Conservation (phyloP, 2,797 vertebrate genomes). For the Halcyon chelicuti region DNA sequence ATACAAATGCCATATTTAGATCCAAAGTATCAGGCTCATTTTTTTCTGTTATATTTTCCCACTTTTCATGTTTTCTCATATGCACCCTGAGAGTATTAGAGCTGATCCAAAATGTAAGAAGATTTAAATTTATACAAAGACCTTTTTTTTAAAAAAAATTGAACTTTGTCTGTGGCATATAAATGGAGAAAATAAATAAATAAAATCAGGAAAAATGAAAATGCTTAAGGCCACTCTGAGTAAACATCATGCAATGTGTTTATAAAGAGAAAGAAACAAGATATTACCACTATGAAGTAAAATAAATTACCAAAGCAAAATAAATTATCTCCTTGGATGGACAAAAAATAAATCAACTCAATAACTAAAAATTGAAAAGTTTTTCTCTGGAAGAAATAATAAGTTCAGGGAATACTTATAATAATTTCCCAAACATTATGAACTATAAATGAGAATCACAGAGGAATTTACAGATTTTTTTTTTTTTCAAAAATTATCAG, state of each 20-base stretch:
- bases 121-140: not conserved
- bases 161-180: not conserved
- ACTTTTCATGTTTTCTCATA: not conserved
- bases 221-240: not conserved
- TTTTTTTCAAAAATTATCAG: not conserved
- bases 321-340: not conserved
- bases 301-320: conserved; percentile 30
- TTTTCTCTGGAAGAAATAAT: not conserved
- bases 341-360: not conserved
- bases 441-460: not conserved
- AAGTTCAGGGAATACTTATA: not conserved
- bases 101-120: not conserved
- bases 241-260: not conserved
- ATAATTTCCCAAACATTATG: not conserved
- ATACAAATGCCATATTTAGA: not conserved
- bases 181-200: not conserved
- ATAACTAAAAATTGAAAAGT: not conserved
- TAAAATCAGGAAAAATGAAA: conserved; percentile 13
- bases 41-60: not conserved
- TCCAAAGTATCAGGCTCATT: not conserved
- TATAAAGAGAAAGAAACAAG: conserved; percentile 11
- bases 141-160: not conserved
- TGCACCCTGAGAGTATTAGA: not conserved
- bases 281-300: not conserved
- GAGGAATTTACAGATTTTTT: not conserved